phyloP scores from a whole-genome alignment of 2,113 vertebrate genomes.

The Gulo gulo region DNA sequence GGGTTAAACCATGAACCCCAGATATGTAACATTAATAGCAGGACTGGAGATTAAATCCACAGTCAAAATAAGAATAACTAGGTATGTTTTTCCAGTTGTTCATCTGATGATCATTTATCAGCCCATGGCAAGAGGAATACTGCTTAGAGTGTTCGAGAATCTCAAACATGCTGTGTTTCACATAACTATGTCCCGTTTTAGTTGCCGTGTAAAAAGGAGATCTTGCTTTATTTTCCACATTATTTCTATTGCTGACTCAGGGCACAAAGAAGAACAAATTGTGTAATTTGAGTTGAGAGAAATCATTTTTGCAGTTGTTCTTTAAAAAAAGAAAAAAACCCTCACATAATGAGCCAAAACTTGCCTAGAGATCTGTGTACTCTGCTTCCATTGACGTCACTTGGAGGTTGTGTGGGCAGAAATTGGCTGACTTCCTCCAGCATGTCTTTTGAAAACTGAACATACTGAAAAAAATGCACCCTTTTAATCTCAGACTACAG shows the following conservation, averaged over 20 bases:
- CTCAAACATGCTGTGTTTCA: slow-evolving; percentile 29
- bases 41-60: neutral
- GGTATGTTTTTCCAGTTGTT: neutral
- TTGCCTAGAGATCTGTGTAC: slow-evolving; percentile 76
- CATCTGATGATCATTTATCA: neutral
- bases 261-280: slow-evolving; percentile 76
- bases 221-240: slow-evolving; percentile 72
- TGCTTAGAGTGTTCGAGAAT: neutral
- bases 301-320: slow-evolving; percentile 80
- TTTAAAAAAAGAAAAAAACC: slow-evolving; percentile 61
- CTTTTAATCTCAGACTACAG: slow-evolving; percentile 71
- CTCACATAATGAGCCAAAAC: slow-evolving; percentile 78
- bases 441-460: slow-evolving; percentile 77
- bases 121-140: neutral
- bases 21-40: neutral
- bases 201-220: slow-evolving; percentile 23
- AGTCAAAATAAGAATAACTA: neutral
- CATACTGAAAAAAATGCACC: slow-evolving; percentile 62
- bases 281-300: slow-evolving; percentile 79
- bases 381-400: slow-evolving; percentile 78
- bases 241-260: slow-evolving; percentile 77
- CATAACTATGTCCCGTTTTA: slow-evolving; percentile 8
- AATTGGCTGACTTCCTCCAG: slow-evolving; percentile 77
- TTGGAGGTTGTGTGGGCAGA: slow-evolving; percentile 80
- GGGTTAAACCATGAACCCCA: neutral